Evolutionary conservation across 2,888 invertebrate genomes (phyloP), one percentile per base, ranked within the genome.

Genomic region (Agonopterix heracliana): DNA sequence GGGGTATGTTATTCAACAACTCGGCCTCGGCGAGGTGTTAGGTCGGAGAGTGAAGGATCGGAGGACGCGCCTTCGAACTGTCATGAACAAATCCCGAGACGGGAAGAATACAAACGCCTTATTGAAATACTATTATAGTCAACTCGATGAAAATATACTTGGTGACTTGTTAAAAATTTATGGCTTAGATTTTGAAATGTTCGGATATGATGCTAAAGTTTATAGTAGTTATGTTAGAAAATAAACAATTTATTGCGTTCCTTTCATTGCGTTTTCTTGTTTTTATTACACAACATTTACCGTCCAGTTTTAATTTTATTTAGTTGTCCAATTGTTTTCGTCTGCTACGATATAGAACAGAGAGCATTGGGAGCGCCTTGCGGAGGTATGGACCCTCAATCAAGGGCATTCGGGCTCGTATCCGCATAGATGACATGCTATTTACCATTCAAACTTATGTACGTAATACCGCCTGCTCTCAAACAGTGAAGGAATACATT

Each of bases 171-270:
- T 92, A 65, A 72, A 90, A 64, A 91, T 92, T 67, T 93, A 92
- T 69, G 90, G 90, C 61, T 76, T 91, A 59, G 93, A 93, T 77
- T 93, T 92, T 74, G 91, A 92, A 75, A 90, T 93, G 81, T 93
- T 93, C 68, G 91, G 91, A 61, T 93, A 93, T 72, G 89, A 91
- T 78, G 77, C 86, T 48, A 81, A 77, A 57, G 79, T 90, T 68
- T 92, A 92, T 77, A 85, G 81, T 70, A 71, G 59, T 74, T 90
- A 81, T 74, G 89, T 78, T 67, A 85, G 74, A 63, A 81, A 83
- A 73, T 81, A 77, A 81, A 79, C 52, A 67, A 51, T 63, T 67
- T 68, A 66, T 44, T 12, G 36, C 4, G 52, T 47, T 17, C 14
- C 47, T 41, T 49, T 14, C 38, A 46, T 45, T 44, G 26, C 9